Conservation (phyloP, 2,888 invertebrate species). For the Harpagoxenus sublaevis region DNA sequence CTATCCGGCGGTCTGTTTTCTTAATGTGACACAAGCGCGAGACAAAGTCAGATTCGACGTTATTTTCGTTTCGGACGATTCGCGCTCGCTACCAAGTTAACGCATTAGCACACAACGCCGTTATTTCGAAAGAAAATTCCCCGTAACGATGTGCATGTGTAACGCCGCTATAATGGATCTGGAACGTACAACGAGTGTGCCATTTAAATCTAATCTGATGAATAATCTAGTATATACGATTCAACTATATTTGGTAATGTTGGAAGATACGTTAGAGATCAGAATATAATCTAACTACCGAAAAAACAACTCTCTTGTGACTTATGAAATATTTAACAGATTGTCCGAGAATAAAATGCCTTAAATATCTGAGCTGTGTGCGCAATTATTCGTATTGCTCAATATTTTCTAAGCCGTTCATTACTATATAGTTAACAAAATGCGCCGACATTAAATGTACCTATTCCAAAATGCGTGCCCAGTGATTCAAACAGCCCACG, state of each 20-base stretch:
- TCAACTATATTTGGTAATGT: not conserved
- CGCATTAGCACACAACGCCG: conserved; percentile 41
- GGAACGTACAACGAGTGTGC: not conserved
- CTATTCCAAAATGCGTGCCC: conserved; percentile 32
- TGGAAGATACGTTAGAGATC: not conserved
- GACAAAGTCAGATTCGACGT: conserved; percentile 32
- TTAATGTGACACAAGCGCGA: conserved; percentile 58
- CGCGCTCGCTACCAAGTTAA: conserved; percentile 45
- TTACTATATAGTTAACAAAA: not conserved
- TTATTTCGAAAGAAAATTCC: conserved; percentile 15
- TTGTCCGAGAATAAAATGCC: not conserved
- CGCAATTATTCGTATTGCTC: not conserved
- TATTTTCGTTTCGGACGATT: conserved; percentile 39
- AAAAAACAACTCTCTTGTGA: too few species aligned
- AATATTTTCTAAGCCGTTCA: not conserved
- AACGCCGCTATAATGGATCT: conserved; percentile 7
- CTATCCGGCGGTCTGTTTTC: conserved; percentile 67
- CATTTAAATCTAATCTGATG: conserved; percentile 23
- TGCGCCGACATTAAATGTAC: conserved; percentile 49
- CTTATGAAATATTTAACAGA: not conserved
- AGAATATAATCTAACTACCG: not conserved
- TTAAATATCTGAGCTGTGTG: not conserved
- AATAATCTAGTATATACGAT: conserved; percentile 18
- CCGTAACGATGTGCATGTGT: not conserved
- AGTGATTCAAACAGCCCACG: not conserved